Conservation (phyloP, 2,113 vertebrate species). For the Lophius piscatorius region DNA sequence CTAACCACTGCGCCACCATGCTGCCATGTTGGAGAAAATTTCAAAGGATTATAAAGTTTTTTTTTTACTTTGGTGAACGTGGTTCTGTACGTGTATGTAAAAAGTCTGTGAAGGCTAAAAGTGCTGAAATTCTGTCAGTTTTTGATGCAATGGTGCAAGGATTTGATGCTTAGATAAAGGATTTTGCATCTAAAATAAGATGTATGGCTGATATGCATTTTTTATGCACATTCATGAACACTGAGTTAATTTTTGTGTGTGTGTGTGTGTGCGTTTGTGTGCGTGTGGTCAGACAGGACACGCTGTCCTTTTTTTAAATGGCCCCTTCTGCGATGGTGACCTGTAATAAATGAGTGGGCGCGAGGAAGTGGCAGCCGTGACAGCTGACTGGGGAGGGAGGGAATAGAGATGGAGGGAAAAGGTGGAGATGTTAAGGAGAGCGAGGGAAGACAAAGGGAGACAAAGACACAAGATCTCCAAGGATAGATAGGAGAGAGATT, state of each 20-base stretch:
- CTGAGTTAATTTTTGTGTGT: neutral
- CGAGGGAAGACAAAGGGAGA: slow-evolving; percentile 43
- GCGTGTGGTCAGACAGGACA: slow-evolving; percentile 60
- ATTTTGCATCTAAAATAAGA: neutral
- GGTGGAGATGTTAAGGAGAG: slow-evolving; percentile 24
- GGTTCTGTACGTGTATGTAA: too few species aligned
- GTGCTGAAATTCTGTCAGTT: too few species aligned
- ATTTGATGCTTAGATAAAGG: too few species aligned
- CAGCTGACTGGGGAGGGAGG: slow-evolving; percentile 67
- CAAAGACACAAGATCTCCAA: slow-evolving; percentile 61
- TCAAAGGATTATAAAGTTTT: too few species aligned
- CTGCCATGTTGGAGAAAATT: too few species aligned
- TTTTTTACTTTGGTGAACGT: too few species aligned
- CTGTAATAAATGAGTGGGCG: slow-evolving; percentile 86
- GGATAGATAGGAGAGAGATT: slow-evolving; percentile 70
- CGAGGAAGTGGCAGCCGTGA: slow-evolving; percentile 80
- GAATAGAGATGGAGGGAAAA: slow-evolving; percentile 48
- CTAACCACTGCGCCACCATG: too few species aligned
- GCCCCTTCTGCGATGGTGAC: slow-evolving; percentile 75
- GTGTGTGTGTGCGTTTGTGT: neutral
- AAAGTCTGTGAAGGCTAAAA: too few species aligned
- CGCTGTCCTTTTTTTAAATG: slow-evolving; percentile 72
- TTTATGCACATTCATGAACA: too few species aligned
- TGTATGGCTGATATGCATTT: too few species aligned
- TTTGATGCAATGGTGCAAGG: too few species aligned